Base-by-base conservation (phyloP, 2,113 vertebrate genomes). In the Solea senegalensis region DNA sequence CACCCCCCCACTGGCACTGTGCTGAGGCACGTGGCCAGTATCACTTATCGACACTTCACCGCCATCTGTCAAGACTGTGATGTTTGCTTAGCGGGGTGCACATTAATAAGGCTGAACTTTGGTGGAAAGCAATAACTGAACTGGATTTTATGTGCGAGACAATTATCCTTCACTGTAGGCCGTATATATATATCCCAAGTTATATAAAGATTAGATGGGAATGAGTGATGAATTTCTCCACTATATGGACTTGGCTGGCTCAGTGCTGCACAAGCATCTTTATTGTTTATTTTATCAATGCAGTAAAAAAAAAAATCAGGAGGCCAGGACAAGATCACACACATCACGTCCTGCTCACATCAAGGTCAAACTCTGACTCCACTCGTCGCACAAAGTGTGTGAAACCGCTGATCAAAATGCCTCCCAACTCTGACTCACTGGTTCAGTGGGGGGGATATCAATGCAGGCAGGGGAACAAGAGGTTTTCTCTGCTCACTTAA, bases 1-100 rank as follows among this genome's bases (percentile, higher is more conserved):
- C 21, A 48, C 11, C 39, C 64, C n/a, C 16, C 52, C 72, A 46
- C 70, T 34, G 66, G 69, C 78, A 12, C 45, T 41, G 63, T 3
- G 55, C 75, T 34, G 54, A 16, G 78, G 83, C 83, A 56, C 49
- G 61, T 53, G 71, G 82, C 85, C 86, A 89, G 72, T 82, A 82
- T 85, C 80, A 58, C 69, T 84, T 72, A 86, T 28, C 83, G 80
- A 76, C 69, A 64, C 76, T 81, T 82, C 28, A 26, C 65, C 14
- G 59, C 76, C 82, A 84, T 88, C 81, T 85, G 82, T 83, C 82
- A 76, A 65, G 59, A 62, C 69, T 44, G 72, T 2, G 0, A 78
- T 75, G 65, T 74, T 69, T 53, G 58, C 61, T 75, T 39, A 15
- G 50, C 65, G 39, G 67, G 27, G 55, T 46, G 9, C 59, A 28